These are phyloP conservation scores for Poecilia latipinna DNA, from an alignment of 2,113 vertebrate genomes.

Conservation along the genomic window DNA sequence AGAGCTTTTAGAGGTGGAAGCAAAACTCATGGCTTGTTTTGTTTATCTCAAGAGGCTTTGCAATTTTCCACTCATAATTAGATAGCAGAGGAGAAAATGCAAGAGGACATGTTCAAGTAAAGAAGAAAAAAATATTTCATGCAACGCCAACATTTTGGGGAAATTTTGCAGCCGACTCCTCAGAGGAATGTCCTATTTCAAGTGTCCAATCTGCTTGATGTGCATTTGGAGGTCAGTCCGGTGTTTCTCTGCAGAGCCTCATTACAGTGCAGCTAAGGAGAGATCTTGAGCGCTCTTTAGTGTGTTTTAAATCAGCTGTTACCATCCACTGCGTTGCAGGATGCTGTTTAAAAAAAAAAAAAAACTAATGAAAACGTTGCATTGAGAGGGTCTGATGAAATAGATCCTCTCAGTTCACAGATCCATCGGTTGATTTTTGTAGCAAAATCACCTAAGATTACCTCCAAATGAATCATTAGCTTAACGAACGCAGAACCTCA, in stretches of 20 bases:
- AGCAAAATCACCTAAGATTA: background rate
- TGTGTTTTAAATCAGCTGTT: conserved; percentile 5
- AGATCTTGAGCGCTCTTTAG: background rate
- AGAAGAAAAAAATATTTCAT: too few relatives aligned
- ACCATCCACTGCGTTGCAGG: background rate
- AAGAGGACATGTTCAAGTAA: too few relatives aligned
- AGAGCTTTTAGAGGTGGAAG: too few relatives aligned
- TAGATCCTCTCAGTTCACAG: background rate
- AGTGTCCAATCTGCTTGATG: conserved; percentile 6
- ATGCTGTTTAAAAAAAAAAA: background rate
- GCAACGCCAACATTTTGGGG: too few relatives aligned
- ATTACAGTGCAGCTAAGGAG: conserved; percentile 13
- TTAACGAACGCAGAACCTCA: background rate
- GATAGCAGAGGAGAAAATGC: too few relatives aligned
- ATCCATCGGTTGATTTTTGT: background rate
- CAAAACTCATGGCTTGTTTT: too few relatives aligned
- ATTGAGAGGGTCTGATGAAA: conserved; percentile 10
- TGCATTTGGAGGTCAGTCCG: background rate
- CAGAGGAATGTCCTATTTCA: too few relatives aligned
- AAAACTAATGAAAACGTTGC: background rate
- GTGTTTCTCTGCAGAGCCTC: conserved; percentile 17
- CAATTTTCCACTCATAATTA: too few relatives aligned
- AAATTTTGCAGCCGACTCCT: too few relatives aligned
- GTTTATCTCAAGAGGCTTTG: too few relatives aligned
- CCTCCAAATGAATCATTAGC: background rate